Evolutionary conservation across 2,888 invertebrate genomes (phyloP).

Genomic region (Sympetrum striolatum): DNA sequence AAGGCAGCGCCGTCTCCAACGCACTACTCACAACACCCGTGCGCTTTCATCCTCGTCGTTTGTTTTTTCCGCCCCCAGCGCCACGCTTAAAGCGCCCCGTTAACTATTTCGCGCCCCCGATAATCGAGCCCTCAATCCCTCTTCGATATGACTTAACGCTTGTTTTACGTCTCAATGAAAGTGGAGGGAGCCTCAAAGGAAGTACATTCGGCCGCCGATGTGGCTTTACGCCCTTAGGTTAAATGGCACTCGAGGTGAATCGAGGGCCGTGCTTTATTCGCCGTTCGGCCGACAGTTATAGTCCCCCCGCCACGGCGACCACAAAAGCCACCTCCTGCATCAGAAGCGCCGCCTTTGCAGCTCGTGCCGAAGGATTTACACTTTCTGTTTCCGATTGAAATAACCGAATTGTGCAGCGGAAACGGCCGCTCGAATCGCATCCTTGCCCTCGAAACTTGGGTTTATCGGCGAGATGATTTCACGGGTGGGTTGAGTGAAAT

Average conservation of each 20-base stretch:
- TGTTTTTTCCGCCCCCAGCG: constrained; percentile 18
- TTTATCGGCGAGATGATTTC: too few species aligned
- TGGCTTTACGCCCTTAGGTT: constrained; percentile 34
- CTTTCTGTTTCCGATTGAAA: constrained; percentile 12
- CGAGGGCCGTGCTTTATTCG: constrained; percentile 39
- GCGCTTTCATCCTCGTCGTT: background rate
- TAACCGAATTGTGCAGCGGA: background rate
- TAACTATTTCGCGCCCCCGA: constrained; percentile 36
- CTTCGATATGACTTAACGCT: constrained; percentile 38
- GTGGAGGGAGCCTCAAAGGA: constrained; percentile 16
- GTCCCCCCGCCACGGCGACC: background rate
- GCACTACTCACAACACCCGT: background rate
- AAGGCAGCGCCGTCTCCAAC: constrained; percentile 4
- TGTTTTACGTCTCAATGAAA: constrained; percentile 39
- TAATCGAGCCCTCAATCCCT: constrained; percentile 11
- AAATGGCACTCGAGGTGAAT: constrained; percentile 38
- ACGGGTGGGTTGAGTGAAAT: too few species aligned
- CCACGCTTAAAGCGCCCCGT: constrained; percentile 19
- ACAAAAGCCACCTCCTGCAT: background rate
- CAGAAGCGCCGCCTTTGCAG: background rate
- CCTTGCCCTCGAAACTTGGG: too few species aligned
- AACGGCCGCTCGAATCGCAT: too few species aligned
- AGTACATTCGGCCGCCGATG: constrained; percentile 19
- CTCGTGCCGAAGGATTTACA: background rate
- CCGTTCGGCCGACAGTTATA: constrained; percentile 33